These are phyloP conservation scores for Grapholita molesta DNA, from an alignment of 1,140 invertebrate genomes.

Conservation along the genomic window DNA sequence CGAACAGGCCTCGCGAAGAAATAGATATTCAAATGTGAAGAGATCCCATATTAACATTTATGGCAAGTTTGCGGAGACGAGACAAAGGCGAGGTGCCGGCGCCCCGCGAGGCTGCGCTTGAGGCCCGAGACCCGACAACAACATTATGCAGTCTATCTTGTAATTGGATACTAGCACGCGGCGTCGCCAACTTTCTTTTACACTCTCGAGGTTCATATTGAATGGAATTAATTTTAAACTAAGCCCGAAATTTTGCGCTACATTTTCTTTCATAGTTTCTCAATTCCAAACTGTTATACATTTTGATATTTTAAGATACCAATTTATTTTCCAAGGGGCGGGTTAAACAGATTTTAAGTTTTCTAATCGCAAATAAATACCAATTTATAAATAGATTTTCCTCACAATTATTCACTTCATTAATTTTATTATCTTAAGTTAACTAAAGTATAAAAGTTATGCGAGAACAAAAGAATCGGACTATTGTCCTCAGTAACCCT, in stretches of 20 bases:
- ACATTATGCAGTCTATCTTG: constrained; percentile 4
- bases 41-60: constrained; percentile 78
- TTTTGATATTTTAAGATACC: not conserved
- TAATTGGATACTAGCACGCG: constrained; percentile 14
- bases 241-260: not conserved
- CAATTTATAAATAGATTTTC: constrained; percentile 1
- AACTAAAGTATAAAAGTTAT: constrained; percentile 21
- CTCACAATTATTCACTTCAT: constrained; percentile 38
- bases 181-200: constrained; percentile 10
- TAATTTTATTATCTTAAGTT: constrained; percentile 22
- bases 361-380: not conserved
- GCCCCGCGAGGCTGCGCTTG: constrained; percentile 37
- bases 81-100: constrained; percentile 54
- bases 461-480: constrained; percentile 25
- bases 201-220: constrained; percentile 4
- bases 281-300: not conserved
- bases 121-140: constrained; percentile 3
- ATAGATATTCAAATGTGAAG: constrained; percentile 77
- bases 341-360: not conserved
- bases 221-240: constrained; percentile 17
- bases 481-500: constrained; percentile 47
- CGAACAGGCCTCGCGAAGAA: constrained; percentile 76
- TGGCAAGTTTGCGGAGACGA: constrained; percentile 75
- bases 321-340: not conserved
- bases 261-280: not conserved